Base-by-base conservation (phyloP, 2,797 vertebrate species). In the Oreochromis mossambicus region DNA sequence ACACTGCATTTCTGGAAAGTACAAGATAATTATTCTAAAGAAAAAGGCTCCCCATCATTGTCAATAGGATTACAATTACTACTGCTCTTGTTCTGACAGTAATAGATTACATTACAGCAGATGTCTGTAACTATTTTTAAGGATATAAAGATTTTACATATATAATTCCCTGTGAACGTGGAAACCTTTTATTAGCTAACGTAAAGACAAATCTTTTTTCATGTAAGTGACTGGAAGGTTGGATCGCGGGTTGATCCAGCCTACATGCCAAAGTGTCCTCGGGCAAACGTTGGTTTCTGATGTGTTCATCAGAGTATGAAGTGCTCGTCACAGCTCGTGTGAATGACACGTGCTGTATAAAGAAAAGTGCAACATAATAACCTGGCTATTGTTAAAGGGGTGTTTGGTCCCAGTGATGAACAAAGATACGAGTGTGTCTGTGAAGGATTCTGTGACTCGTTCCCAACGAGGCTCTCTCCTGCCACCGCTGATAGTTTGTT, bases 381-480 rank as follows among this genome's bases (percentile, higher is more conserved):
- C 58, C 58, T 7, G 32, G 32, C 10, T 61, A 7, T 36, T 36
- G 24, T 48, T 73, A 48, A 73, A 48, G 68, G 77, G 14, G 78
- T 82, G 78, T 87, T 52, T 87, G 79, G 87, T 88, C 77, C 79
- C 54, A 63, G 34, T 73, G 54, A 70, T 66, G 55, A 66, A 87
- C 83, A 83, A 77, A 82, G 76, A 75, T 5, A 46, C 3, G 77
- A 79, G 21, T 34, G 46, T 50, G 54, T 50, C 38, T 61, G 76
- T 32, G 34, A 48, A 81, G 75, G 51, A 14, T 11, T 14, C 38
- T 4, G 8, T 11, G 29, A 61, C 84, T 81, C 7, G 52, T 73
- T 82, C 61, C 77, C 38, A 41, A 38, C 46, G 14, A 43, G 38
- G 41, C 14, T 51, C 14, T 68, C 80, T 76, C 41, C 36, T 75